Percentiles rank a stretch among this genome's conserved stretches.
phyloP scores from a whole-genome alignment of 2,113 vertebrate genomes.

The Plecotus auritus region DNA sequence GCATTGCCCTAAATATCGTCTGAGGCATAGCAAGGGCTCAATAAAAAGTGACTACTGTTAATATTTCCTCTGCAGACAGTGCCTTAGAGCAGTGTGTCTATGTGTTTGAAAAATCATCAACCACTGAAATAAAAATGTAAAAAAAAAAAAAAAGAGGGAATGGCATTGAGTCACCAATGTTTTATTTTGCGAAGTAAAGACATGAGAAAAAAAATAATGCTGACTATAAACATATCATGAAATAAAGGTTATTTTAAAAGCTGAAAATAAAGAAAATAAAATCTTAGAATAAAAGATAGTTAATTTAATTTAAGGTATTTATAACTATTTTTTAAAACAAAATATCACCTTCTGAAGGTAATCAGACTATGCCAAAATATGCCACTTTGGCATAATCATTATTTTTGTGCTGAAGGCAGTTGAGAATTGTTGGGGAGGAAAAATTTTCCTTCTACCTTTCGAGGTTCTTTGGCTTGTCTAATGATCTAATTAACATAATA shows the following conservation, averaged over 20 bases:
- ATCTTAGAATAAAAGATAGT: not conserved
- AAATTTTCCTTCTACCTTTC: not conserved
- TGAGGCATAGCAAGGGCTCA: not conserved
- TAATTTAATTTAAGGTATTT: not conserved
- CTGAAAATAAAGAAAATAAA: not conserved
- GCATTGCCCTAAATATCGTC: not conserved
- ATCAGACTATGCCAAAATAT: not conserved
- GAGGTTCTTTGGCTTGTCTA: not conserved
- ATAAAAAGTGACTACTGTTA: not conserved
- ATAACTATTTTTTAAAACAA: not conserved
- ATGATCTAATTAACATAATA: not conserved
- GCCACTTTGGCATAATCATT: not conserved
- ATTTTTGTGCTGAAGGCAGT: not conserved
- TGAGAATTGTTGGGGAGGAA: not conserved
- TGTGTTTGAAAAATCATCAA: not conserved
- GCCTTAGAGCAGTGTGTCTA: not conserved
- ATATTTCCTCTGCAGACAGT: not conserved
- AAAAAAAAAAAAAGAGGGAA: not conserved
- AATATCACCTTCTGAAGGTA: not conserved
- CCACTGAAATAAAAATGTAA: not conserved
- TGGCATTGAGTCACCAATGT: not conserved
- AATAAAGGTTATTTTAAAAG: not conserved
- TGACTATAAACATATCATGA: not conserved
- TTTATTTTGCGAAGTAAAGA: constrained; percentile 19
- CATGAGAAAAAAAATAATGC: not conserved